phyloP scores from a whole-genome alignment of 1,140 invertebrate species.

The Asobara japonica region DNA sequence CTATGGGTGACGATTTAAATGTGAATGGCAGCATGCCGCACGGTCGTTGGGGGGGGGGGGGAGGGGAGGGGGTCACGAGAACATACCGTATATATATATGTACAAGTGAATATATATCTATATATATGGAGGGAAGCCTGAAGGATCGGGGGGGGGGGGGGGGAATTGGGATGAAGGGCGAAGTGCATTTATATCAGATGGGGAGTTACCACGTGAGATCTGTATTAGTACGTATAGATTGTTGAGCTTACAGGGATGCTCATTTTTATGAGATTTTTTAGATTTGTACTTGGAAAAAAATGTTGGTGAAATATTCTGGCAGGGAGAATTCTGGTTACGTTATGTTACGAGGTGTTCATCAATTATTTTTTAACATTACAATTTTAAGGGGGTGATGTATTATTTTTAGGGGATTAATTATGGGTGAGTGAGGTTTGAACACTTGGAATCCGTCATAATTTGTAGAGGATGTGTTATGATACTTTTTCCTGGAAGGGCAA shows the following conservation, averaged over 20 bases:
- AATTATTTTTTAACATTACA: no score
- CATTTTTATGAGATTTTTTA: conserved; percentile 40
- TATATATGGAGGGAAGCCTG: background rate
- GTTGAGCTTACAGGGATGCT: conserved; percentile 51
- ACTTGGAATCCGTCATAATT: no score
- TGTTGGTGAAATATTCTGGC: background rate
- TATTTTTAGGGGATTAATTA: no score
- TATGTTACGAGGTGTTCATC: no score
- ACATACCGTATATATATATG: conserved; percentile 52
- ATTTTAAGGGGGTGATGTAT: no score
- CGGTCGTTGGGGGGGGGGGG: conserved; percentile 26
- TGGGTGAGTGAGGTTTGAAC: no score
- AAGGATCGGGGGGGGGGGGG: conserved; percentile 11
- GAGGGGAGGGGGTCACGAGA: conserved; percentile 14
- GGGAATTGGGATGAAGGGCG: conserved; percentile 43
- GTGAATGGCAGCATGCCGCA: conserved; percentile 56
- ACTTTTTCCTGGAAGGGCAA: no score
- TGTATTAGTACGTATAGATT: conserved; percentile 63
- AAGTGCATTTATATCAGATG: conserved; percentile 50
- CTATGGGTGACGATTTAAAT: conserved; percentile 61
- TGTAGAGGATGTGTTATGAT: no score
- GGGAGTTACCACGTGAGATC: conserved; percentile 61
- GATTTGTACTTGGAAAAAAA: background rate
- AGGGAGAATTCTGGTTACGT: background rate
- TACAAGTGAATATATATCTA: background rate